Conservation (phyloP, 2,888 invertebrate species). For the Epistrophe grossulariae region DNA sequence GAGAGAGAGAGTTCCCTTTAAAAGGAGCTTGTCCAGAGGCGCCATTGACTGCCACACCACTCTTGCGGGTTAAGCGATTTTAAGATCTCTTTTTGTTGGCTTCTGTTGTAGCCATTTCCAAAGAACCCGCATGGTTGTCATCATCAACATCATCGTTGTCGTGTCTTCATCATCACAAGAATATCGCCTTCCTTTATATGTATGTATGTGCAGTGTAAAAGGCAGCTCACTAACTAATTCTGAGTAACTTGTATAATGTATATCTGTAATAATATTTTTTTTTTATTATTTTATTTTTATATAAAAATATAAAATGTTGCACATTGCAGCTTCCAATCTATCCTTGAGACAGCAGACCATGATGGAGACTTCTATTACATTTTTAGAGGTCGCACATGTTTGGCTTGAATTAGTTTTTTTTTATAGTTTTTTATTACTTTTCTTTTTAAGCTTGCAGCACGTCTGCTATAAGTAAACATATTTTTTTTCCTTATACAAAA, state of each 20-base stretch:
- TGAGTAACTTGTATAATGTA: constrained; percentile 57
- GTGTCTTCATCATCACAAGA: constrained; percentile 49
- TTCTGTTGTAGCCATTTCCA: constrained; percentile 53
- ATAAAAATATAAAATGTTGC: constrained; percentile 43
- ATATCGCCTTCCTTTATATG: constrained; percentile 39
- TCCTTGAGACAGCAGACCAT: constrained; percentile 63
- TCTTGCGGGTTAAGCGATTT: constrained; percentile 43
- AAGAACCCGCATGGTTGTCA: constrained; percentile 72
- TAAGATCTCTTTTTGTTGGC: constrained; percentile 17
- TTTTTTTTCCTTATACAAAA: constrained; percentile 32
- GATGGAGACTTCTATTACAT: constrained; percentile 51
- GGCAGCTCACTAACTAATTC: constrained; percentile 62
- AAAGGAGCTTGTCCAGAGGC: constrained; percentile 73
- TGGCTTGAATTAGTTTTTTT: constrained; percentile 58
- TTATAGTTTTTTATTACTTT: constrained; percentile 2
- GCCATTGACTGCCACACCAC: constrained; percentile 62
- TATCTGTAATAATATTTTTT: constrained; percentile 35
- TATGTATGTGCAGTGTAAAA: not conserved
- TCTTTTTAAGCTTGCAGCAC: constrained; percentile 6
- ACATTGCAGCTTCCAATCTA: constrained; percentile 40
- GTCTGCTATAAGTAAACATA: constrained; percentile 5
- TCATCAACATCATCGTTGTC: constrained; percentile 48
- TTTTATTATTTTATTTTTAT: constrained; percentile 14
- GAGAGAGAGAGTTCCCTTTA: constrained; percentile 51
- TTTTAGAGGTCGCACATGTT: constrained; percentile 73